Evolutionary conservation across 2,888 invertebrate species (phyloP), one percentile per base, ranked within the genome.

Genomic region (Tholera decimalis): DNA sequence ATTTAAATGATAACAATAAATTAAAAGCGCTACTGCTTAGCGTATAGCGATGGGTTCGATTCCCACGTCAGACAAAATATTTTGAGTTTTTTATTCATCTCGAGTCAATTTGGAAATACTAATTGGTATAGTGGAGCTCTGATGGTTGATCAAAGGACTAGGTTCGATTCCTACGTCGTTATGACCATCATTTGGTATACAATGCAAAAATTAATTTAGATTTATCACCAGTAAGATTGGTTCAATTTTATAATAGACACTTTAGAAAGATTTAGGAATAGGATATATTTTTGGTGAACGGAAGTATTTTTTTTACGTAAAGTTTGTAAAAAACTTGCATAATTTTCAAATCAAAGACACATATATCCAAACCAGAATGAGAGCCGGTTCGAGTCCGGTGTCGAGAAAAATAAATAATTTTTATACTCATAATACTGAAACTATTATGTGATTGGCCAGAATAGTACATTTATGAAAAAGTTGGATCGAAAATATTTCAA

Each of bases 381-480:
- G 3, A 18, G 60, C 37, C n/a, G 77, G 79, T 79, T 79, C 76
- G 73, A 79, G 2, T 54, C 76, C 70, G 41, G 64, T 26, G 35
- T 13, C 18, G 4, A 18, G 18, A 8, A 18, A 39, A 39, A 7
- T 4, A 37, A n/a, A 4, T 11, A 0, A 9, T 20, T 22, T 41
- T 2, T 39, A 15, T 4, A 28, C n/a, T n/a, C n/a, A n/a, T n/a
- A n/a, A n/a, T n/a, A n/a, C n/a, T n/a, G n/a, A n/a, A n/a, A n/a
- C n/a, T n/a, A n/a, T n/a, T n/a, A n/a, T n/a, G n/a, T n/a, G n/a
- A n/a, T n/a, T n/a, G n/a, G n/a, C n/a, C n/a, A 37, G 8, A 37
- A 37, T 1, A 18, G n/a, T n/a, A 6, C 6, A 37, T 15, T 4
- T 41, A 2, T 41, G 9, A 0, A 9, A 0, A 13, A 41, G 11